A percentile compares a stretch with the other conserved stretches of the same genome.
Conservation (phyloP, 2,113 vertebrate species). For the Trogon melanurus region DNA sequence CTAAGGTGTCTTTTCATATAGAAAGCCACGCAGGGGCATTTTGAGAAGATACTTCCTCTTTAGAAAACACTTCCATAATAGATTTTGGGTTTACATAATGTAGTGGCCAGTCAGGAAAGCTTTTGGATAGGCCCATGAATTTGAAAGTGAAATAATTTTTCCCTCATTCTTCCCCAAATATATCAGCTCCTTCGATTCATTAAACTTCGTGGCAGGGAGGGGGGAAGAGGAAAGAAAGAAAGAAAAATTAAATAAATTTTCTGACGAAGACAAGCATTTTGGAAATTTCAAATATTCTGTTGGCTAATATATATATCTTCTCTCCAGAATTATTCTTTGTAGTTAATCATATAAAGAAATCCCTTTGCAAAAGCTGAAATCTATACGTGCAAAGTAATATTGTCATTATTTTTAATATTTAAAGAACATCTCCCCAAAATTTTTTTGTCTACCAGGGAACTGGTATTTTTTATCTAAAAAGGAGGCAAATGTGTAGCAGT, state of each 20-base stretch:
- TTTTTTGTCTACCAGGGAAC: neutral
- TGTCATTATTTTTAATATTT: neutral
- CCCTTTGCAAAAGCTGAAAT: neutral
- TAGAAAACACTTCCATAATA: neutral
- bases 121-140: neutral
- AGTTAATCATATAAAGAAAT: neutral
- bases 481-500: fast-evolving
- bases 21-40: neutral
- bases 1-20: neutral
- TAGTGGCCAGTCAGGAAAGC: neutral
- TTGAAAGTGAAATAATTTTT: neutral
- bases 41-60: neutral
- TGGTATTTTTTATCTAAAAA: neutral
- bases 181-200: neutral
- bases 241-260: neutral
- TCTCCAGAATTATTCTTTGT: neutral
- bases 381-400: neutral
- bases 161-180: neutral
- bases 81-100: neutral
- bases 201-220: fast-evolving
- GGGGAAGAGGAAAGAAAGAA: too few relatives aligned
- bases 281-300: neutral
- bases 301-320: neutral
- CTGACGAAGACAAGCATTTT: neutral
- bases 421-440: neutral